Evolutionary conservation across 2,888 invertebrate species (phyloP), one percentile per base, ranked within the genome.

Genomic region (Andrena bucephala): DNA sequence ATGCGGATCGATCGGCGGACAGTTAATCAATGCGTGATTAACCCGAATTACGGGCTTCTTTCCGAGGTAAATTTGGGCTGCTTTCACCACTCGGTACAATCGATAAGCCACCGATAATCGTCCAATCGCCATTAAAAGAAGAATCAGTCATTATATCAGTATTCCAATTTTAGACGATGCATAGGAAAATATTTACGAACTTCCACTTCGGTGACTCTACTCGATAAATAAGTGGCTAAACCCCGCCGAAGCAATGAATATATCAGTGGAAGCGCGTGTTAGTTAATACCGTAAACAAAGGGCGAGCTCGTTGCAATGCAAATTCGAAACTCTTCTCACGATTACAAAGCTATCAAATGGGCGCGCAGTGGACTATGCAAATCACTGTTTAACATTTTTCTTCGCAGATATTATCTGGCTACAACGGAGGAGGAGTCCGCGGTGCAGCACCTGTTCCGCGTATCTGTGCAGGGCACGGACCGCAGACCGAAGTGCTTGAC

Each of bases 391-490:
- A 69, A 69, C 57, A 16, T 69, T 79, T 27, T 63, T 59, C 3
- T 52, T 27, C 8, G 33, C 94, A 98, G 98, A 78, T 99, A 98
- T 95, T 99, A 97, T 94, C 95, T 96, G 88, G 98, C 98, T 0
- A 98, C 97, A 48, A 96, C 96, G 6, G 96, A 96, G 84, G 94
- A 95, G 13, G 97, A 97, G 92, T 96, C 98, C 0, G 96, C 97
- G 4, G 96, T 97, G 72, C 96, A 97, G 90, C 98, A 99, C 93
- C 94, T 99, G 59, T 98, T 97, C 95, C 95, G 96, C 8, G 95
- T 97, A 7, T 95, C 96, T 82, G 91, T 94, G n/a, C 94, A 95
- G 0, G 93, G 94, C n/a, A 94, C 95, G 5, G 86, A 84, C 91
- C 91, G 73, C 90, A 94, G 89, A 93, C 86, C 93, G 36, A 94